These are phyloP conservation scores for Anorthoa munda DNA, from an alignment of 2,888 invertebrate species.

Conservation along the genomic window DNA sequence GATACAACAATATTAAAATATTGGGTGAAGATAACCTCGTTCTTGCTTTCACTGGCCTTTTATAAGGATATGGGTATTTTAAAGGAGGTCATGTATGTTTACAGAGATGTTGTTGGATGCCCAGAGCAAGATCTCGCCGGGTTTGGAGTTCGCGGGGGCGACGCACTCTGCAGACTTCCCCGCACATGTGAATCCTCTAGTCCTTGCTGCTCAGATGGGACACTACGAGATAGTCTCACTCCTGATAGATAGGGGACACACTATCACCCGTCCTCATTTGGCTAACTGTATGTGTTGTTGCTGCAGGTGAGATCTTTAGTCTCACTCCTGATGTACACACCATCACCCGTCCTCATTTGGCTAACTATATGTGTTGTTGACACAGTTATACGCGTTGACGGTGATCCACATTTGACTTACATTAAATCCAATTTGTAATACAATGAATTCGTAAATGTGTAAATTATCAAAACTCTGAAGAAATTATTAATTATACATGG, in stretches of 20 bases:
- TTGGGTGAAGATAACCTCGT: constrained; percentile 83
- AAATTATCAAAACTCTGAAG: neutral
- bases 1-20: constrained; percentile 91
- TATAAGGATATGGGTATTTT: constrained; percentile 43
- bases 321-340: constrained; percentile 92
- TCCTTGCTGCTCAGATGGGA: constrained; percentile 93
- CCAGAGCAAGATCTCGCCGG: constrained; percentile 77
- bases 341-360: constrained; percentile 92
- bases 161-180: constrained; percentile 91
- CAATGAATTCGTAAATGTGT: constrained; percentile 5
- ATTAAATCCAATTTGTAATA: constrained; percentile 2
- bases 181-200: constrained; percentile 93
- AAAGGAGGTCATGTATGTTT: constrained; percentile 73
- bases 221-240: constrained; percentile 93
- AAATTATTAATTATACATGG: neutral
- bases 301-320: constrained; percentile 83
- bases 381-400: neutral
- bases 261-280: constrained; percentile 92
- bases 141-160: constrained; percentile 79
- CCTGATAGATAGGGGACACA: constrained; percentile 92
- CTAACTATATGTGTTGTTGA: constrained; percentile 90
- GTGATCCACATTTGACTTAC: neutral
- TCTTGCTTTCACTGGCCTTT: constrained; percentile 69
- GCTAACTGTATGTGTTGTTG: constrained; percentile 90
- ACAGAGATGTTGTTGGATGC: constrained; percentile 81